Conservation (phyloP, 2,888 invertebrate genomes). For the Ernsta delagoae region DNA sequence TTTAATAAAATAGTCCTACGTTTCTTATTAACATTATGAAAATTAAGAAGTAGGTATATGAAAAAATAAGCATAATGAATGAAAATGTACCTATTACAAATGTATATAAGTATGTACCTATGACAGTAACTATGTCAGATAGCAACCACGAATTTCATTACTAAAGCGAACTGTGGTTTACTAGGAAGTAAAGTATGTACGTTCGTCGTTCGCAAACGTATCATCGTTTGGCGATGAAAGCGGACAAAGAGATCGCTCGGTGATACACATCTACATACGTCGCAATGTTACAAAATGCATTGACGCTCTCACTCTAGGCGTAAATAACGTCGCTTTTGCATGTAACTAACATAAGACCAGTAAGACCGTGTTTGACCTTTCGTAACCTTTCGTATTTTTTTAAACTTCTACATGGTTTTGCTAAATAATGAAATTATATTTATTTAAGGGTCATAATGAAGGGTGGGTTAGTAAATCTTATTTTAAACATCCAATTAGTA, state of each 20-base stretch:
- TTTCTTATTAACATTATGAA: too few relatives aligned
- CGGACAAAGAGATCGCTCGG: conserved; percentile 22
- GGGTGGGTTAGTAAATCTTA: too few relatives aligned
- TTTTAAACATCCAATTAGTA: not conserved
- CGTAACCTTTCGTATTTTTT: not conserved
- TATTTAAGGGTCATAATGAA: too few relatives aligned
- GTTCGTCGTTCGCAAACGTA: not conserved
- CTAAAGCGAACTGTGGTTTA: conserved; percentile 14
- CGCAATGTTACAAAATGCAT: conserved; percentile 15
- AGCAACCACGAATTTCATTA: conserved; percentile 25
- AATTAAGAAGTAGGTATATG: too few relatives aligned
- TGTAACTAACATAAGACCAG: not conserved
- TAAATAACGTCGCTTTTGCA: not conserved
- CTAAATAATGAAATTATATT: too few relatives aligned
- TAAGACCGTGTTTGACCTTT: too few relatives aligned
- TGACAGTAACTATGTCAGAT: not conserved
- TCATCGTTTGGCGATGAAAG: conserved; percentile 23
- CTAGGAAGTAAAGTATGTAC: conserved; percentile 12
- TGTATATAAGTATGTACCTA: too few relatives aligned
- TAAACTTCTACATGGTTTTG: too few relatives aligned
- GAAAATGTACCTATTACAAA: too few relatives aligned
- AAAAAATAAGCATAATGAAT: too few relatives aligned
- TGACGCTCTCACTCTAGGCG: not conserved
- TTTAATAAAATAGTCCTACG: too few relatives aligned
- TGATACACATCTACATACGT: conserved; percentile 28